Conservation (phyloP, 2,113 vertebrate species). For the Sorex araneus region DNA sequence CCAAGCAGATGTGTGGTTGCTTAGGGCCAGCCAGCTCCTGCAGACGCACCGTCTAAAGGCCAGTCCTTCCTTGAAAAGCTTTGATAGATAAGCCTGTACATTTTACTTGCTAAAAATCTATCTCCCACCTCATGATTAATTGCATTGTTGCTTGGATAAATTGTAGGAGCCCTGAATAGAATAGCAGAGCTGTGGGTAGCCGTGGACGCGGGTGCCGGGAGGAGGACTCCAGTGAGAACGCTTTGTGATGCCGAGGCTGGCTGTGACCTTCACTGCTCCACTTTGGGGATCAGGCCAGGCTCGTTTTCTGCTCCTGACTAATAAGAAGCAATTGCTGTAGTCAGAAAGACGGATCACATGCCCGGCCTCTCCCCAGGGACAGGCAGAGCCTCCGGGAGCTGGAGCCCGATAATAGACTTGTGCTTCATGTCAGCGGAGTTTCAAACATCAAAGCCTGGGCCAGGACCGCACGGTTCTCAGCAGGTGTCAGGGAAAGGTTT, state of each 20-base stretch:
- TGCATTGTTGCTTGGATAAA: neutral
- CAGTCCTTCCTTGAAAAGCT: neutral
- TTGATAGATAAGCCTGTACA: neutral
- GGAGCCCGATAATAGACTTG: neutral
- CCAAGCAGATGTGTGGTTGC: neutral
- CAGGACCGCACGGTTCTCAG: neutral
- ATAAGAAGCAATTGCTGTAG: neutral
- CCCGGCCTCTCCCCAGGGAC: neutral
- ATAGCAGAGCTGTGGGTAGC: neutral
- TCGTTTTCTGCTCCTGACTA: neutral
- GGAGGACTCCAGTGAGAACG: neutral
- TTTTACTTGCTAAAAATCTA: neutral
- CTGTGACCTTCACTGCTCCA: neutral
- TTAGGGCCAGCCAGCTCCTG: neutral
- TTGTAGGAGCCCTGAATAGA: neutral
- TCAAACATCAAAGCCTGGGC: neutral
- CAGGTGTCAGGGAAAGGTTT: neutral
- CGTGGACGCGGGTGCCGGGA: neutral
- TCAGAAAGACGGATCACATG: conserved; percentile 2
- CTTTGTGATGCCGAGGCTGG: neutral
- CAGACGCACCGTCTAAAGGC: neutral
- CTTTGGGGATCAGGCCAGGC: neutral
- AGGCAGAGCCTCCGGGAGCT: neutral
- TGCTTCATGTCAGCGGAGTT: neutral
- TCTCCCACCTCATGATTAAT: neutral